Conservation (phyloP, 92 coral and sea anemone species). For the Diadumene lineata region DNA sequence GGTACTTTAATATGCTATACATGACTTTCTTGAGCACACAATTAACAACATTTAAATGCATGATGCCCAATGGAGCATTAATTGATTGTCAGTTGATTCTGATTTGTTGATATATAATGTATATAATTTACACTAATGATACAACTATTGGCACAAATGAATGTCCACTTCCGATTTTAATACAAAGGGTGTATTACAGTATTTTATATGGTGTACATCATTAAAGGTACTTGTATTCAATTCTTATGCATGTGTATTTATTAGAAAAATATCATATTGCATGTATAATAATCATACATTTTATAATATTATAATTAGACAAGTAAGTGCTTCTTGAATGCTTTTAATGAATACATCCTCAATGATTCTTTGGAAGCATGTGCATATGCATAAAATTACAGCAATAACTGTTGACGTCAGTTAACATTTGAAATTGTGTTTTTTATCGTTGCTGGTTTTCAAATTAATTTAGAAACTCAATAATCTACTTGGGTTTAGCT, state of each 20-base stretch:
- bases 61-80: not conserved
- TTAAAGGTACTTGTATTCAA: not conserved
- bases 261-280: not conserved
- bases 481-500: too few relatives aligned
- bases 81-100: not conserved
- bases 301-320: not conserved
- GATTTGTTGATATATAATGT: not conserved
- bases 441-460: too few relatives aligned
- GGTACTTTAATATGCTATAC: not conserved
- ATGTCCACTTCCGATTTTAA: not conserved
- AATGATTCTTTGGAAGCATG: too few relatives aligned
- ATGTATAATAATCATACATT: too few relatives aligned
- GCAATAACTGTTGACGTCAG: too few relatives aligned
- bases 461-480: too few relatives aligned
- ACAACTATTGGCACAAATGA: not conserved
- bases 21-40: not conserved
- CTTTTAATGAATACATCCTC: too few relatives aligned
- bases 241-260: not conserved
- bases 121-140: not conserved
- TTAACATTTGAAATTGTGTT: too few relatives aligned
- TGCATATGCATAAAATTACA: too few relatives aligned
- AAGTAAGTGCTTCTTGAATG: too few relatives aligned
- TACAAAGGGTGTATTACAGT: not conserved
- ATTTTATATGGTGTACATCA: not conserved
- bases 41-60: not conserved